phyloP scores from a whole-genome alignment of 2,797 vertebrate species.

The Staurois parvus region DNA sequence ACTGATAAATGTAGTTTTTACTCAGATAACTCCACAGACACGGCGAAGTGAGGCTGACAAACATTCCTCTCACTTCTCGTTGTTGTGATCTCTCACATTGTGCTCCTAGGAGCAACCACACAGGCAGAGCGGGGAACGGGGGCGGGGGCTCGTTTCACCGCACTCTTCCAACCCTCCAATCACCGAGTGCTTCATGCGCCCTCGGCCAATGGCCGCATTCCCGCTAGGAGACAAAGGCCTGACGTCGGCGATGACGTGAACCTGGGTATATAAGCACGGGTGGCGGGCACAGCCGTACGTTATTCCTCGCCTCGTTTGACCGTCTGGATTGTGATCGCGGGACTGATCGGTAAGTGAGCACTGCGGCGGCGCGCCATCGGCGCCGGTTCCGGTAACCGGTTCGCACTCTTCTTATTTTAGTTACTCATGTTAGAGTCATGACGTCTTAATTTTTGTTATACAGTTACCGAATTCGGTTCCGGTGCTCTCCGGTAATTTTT shows the following conservation, averaged over 20 bases:
- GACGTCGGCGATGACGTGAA: conserved; percentile 26
- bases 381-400: not conserved
- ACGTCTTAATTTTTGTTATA: not conserved
- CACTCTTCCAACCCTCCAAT: conserved; percentile 19
- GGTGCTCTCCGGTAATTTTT: conserved; percentile 17
- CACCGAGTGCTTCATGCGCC: not conserved
- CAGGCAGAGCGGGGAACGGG: not conserved
- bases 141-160: conserved; percentile 7
- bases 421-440: accelerated
- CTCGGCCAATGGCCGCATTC: conserved; percentile 13
- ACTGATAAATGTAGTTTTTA: too few relatives aligned
- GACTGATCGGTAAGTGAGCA: conserved; percentile 35
- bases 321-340: not conserved
- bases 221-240: conserved; percentile 30
- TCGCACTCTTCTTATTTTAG: not conserved
- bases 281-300: conserved; percentile 38
- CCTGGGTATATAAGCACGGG: conserved; percentile 5
- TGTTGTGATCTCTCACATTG: conserved; percentile 21
- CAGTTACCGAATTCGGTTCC: not conserved
- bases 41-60: too few relatives aligned
- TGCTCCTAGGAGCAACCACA: not conserved
- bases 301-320: conserved; percentile 30
- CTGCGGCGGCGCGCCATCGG: not conserved
- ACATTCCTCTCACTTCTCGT: not conserved
- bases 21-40: too few relatives aligned